Evolutionary conservation across 2,113 vertebrate species (phyloP).

Genomic region (Fulica atra): DNA sequence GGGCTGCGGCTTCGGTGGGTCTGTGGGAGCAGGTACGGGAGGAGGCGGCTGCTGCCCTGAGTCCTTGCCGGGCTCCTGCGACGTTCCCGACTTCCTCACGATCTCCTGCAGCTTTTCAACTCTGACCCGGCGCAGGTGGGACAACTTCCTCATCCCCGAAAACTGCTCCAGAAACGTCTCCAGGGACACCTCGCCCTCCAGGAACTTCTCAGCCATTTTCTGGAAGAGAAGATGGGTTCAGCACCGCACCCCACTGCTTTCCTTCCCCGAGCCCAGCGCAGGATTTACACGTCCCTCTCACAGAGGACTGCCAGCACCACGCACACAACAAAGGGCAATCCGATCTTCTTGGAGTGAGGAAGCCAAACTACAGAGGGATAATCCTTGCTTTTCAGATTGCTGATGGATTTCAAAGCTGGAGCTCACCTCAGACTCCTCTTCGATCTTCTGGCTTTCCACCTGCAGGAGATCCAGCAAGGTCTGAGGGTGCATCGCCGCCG

Average conservation of each 20-base stretch:
- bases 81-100: constrained; percentile 52
- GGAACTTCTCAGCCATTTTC: constrained; percentile 88
- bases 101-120: constrained; percentile 94
- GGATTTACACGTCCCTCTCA: background rate
- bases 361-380: background rate
- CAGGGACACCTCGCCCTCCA: constrained; percentile 85
- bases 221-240: constrained; percentile 43
- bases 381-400: background rate
- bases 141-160: constrained; percentile 80
- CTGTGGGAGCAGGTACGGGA: background rate
- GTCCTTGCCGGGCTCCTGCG: background rate
- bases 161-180: constrained; percentile 90
- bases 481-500: constrained; percentile 79
- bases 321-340: too few species aligned
- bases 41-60: constrained; percentile 21
- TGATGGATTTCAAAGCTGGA: background rate
- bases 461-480: constrained; percentile 86
- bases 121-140: constrained; percentile 86
- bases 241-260: background rate
- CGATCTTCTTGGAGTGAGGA: background rate
- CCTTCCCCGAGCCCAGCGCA: background rate
- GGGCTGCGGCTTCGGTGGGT: background rate
- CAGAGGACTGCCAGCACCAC: background rate
- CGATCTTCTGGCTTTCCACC: constrained; percentile 87
- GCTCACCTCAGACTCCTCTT: constrained; percentile 91